phyloP scores from a whole-genome alignment of 2,113 vertebrate genomes.

The Potamarius usumacintae region DNA sequence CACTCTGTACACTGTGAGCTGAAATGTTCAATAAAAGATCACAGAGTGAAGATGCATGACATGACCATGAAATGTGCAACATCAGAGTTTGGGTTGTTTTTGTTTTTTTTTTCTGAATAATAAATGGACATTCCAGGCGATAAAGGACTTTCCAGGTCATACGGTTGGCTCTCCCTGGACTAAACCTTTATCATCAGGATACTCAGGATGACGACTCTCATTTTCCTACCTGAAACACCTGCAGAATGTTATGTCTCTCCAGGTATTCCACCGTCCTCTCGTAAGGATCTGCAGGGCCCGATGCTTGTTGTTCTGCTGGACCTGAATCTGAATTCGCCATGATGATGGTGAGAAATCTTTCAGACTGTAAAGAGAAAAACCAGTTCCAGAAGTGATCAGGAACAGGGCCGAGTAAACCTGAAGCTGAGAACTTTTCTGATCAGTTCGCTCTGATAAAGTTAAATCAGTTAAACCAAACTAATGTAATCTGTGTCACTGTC shows the following conservation, averaged over 20 bases:
- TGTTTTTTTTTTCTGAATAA: background rate
- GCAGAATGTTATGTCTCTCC: slow-evolving; percentile 78
- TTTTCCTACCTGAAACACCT: slow-evolving; percentile 79
- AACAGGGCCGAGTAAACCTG: background rate
- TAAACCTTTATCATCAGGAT: background rate
- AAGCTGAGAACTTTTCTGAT: background rate
- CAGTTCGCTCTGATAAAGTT: too few relatives aligned
- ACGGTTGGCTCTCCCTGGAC: background rate
- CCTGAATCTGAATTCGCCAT: slow-evolving; percentile 37
- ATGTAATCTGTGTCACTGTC: background rate
- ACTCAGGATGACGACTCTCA: background rate
- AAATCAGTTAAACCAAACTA: background rate
- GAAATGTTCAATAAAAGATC: too few relatives aligned
- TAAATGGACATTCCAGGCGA: background rate
- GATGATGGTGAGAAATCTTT: background rate
- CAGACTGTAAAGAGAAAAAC: background rate
- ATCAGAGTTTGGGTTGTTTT: too few relatives aligned
- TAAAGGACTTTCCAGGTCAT: background rate
- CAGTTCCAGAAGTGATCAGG: background rate
- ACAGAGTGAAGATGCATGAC: too few relatives aligned
- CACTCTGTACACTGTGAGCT: too few relatives aligned
- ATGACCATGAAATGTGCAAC: too few relatives aligned
- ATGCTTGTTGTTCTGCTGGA: slow-evolving; percentile 2
- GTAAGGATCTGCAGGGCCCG: slow-evolving; percentile 73
- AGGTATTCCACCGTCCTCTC: slow-evolving; percentile 73